Base-by-base conservation (phyloP, 1,140 invertebrate species). In the Armadillidium nasatum region DNA sequence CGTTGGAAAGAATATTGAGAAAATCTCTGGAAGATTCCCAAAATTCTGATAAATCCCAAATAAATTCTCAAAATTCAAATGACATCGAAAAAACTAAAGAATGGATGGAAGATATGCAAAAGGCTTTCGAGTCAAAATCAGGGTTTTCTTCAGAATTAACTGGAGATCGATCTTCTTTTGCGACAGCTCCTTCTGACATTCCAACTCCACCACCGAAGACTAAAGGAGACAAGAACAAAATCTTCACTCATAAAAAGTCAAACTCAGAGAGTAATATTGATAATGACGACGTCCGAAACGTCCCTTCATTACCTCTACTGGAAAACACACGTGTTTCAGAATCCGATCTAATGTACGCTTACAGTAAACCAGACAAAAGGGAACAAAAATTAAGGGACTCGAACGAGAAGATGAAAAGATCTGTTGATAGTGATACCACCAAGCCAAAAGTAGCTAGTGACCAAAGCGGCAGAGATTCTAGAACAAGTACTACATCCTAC, bases 71-170 rank as follows among this genome's bases (percentile, higher is more conserved):
- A 43, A 45, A 33, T 33, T 69, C 76, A n/a, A 69, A 22, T 68
- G 71, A 78, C 70, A 44, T 71, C 44, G 75, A 73, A n/a, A 80
- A 78, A 72, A 76, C 73, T 15, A 72, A 71, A 66, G 74, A 78
- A 71, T 78, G 75, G 77, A 80, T 78, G 23, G 10, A 73, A 13
- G 77, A 72, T 13, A 74, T 78, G 74, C 79, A 78, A 33, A 67
- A 44, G 11, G 76, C 75, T 2, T 50, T 80, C 4, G 69, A 67
- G 7, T 44, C 72, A 43, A 22, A 50, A 0, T 43, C 22, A 13
- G 79, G 74, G n/a, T 46, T 44, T 21, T 21, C 71, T 21, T 76
- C 75, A 10, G 75, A 76, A 3, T 66, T 43, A 44, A 45, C 44
- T n/a, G 73, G 73, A 11, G 79, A 78, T 67, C 76, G 73, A 13